These are phyloP conservation scores for Meganola albula DNA, from an alignment of 2,888 invertebrate genomes.

Conservation along the genomic window DNA sequence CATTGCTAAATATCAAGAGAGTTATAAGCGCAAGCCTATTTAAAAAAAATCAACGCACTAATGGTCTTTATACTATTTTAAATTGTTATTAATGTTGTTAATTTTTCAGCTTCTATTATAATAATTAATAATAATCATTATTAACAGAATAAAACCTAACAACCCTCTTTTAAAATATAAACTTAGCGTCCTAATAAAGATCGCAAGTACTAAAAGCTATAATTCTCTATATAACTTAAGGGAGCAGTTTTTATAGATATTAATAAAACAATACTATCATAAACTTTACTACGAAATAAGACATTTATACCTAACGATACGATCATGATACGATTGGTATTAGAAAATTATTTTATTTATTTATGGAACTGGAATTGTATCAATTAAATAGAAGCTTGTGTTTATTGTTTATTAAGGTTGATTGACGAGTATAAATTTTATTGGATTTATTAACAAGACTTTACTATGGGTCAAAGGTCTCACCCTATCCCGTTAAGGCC, in stretches of 20 bases:
- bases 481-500: too few species aligned
- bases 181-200: constrained; percentile 35
- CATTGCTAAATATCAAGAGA: too few species aligned
- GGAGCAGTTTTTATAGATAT: constrained; percentile 71
- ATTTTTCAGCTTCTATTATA: neutral
- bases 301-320: constrained; percentile 31
- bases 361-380: constrained; percentile 18
- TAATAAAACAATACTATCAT: constrained; percentile 71
- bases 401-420: too few species aligned
- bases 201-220: constrained; percentile 30
- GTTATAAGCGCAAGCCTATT: too few species aligned
- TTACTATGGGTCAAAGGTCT: too few species aligned
- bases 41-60: too few species aligned
- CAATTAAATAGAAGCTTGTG: too few species aligned
- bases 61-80: too few species aligned
- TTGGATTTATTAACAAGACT: too few species aligned
- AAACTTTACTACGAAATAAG: constrained; percentile 52
- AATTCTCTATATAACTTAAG: constrained; percentile 50
- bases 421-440: too few species aligned
- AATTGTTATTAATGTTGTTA: too few species aligned
- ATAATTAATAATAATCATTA: constrained; percentile 7
- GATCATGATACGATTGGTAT: constrained; percentile 25
- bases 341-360: constrained; percentile 16
- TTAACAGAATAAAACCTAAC: constrained; percentile 13
- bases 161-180: constrained; percentile 34